Base-by-base conservation (phyloP, 2,113 vertebrate genomes). In the Crotalus helleri region DNA sequence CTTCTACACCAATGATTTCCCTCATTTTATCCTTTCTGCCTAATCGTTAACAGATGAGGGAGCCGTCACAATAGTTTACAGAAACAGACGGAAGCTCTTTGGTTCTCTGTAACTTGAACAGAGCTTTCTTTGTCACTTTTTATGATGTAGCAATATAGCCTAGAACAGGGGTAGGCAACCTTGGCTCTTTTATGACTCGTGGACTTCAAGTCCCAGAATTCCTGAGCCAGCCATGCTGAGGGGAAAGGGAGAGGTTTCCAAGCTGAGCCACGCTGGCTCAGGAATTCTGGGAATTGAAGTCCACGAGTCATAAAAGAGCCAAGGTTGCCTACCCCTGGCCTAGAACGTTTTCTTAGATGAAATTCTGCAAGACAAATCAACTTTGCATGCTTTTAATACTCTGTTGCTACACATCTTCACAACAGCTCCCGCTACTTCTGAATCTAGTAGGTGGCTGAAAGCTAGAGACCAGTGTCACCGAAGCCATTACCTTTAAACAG, bases 401-500 rank as follows among this genome's bases (percentile, higher is more conserved):
- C 74, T 59, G 24, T 59, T 21, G 17, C 2, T 23, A 57, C 29
- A 81, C 21, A 21, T 3, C 21, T 8, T 55, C 23, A 26, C 39
- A n/a, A 21, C 5, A 5, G 23, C 23, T 12, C 53, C 23, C 11
- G 53, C 53, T 21, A 11, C 8, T 64, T 33, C 29, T 87, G 87
- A 88, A 81, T 46, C 15, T 64, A 61, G 57, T 85, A 13, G 1
- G 7, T 49, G 54, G 3, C 57, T 46, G 46, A 51, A 9, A 61
- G 81, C 1, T 59, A 13, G 29, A 87, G 26, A 0, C 0, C 17
- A 23, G 55, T 87, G 0, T 3, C 4, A 15, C 39, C 0, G 19
- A 85, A 58, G 53, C 91, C 4, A 0, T 97, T 95, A 98, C 98
- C 98, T 99, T 99, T 99, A 96, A 99, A 99, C 94, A 99, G 98